These are phyloP conservation scores for Andrena dorsata DNA, from an alignment of 2,888 invertebrate genomes.

Conservation along the genomic window DNA sequence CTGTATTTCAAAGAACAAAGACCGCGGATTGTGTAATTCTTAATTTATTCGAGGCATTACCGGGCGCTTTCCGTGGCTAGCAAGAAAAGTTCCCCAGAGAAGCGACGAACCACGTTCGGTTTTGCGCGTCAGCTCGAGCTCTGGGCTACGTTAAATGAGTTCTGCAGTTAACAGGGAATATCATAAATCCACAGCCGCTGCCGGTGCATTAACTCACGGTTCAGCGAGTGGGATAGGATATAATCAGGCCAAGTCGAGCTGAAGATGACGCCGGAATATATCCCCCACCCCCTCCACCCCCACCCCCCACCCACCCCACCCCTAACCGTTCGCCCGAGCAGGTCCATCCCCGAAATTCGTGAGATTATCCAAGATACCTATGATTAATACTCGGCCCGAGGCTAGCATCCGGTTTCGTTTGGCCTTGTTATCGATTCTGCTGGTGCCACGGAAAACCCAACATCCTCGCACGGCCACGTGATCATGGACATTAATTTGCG, in stretches of 20 bases:
- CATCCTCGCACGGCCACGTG: slow-evolving; percentile 12
- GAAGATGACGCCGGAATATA: slow-evolving; percentile 64
- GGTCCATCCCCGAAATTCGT: slow-evolving; percentile 56
- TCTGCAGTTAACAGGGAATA: slow-evolving; percentile 65
- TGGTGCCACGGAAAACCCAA: slow-evolving; percentile 32
- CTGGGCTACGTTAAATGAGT: slow-evolving; percentile 51
- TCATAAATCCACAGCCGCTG: slow-evolving; percentile 57
- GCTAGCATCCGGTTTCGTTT: slow-evolving; percentile 65
- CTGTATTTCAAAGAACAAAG: background rate
- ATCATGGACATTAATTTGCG: slow-evolving; percentile 55
- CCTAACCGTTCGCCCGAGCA: background rate
- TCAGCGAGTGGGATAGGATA: slow-evolving; percentile 49
- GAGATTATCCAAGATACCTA: slow-evolving; percentile 69
- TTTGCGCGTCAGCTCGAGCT: slow-evolving; percentile 26
- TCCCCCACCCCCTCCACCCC: slow-evolving; percentile 17
- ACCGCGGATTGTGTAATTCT: background rate
- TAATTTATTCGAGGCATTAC: slow-evolving; percentile 6
- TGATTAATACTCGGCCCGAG: slow-evolving; percentile 68
- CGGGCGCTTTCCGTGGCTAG: background rate
- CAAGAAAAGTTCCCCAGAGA: slow-evolving; percentile 20
- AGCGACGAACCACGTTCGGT: slow-evolving; percentile 31
- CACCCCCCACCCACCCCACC: background rate
- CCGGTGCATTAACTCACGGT: slow-evolving; percentile 61
- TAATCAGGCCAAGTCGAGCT: slow-evolving; percentile 63
- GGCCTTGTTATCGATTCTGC: slow-evolving; percentile 66